phyloP scores from a whole-genome alignment of 2,113 vertebrate genomes.

The Cyanoramphus novaezelandiae region DNA sequence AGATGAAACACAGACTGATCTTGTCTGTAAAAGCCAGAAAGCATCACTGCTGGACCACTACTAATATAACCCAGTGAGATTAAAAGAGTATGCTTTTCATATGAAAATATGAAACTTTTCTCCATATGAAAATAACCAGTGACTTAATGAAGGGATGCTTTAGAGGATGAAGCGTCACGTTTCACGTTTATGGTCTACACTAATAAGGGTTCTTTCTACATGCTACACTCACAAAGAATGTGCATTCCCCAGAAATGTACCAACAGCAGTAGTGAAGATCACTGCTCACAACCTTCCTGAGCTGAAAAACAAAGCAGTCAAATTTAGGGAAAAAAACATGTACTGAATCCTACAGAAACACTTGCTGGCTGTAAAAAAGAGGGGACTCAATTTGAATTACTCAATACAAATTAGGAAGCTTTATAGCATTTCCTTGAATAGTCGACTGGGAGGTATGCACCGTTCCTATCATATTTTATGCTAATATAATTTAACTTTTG shows the following conservation, averaged over 20 bases:
- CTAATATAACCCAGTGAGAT: neutral
- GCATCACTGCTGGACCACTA: neutral
- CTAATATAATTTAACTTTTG: neutral
- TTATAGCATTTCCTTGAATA: neutral
- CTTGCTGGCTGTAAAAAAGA: neutral
- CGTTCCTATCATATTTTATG: neutral
- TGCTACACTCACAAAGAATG: neutral
- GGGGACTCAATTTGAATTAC: neutral
- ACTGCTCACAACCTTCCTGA: neutral
- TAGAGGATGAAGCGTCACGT: neutral
- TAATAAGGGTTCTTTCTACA: neutral
- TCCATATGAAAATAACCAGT: neutral
- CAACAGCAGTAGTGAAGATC: neutral
- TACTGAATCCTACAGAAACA: neutral
- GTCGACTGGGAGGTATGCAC: neutral
- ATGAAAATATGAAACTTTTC: neutral
- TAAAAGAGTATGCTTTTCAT: neutral
- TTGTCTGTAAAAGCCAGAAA: neutral
- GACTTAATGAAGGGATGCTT: neutral
- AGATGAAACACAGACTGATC: neutral
- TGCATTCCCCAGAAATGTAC: neutral
- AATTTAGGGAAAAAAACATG: neutral
- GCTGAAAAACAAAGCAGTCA: neutral
- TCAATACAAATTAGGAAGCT: neutral
- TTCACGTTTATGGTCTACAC: neutral